Conservation (phyloP, 2,888 invertebrate species). For the Lithophane ornitopus region DNA sequence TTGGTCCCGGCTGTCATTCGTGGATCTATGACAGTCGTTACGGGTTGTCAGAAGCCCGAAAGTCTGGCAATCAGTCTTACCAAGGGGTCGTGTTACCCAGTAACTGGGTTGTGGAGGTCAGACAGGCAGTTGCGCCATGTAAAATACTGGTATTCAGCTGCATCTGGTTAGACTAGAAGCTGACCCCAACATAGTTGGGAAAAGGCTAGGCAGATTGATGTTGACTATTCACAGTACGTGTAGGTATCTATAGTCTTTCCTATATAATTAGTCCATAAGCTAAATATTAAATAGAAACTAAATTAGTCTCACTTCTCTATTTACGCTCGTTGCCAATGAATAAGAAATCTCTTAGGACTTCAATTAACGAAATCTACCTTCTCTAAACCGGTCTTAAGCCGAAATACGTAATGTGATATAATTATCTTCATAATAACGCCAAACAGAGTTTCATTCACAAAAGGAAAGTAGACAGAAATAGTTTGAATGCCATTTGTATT, state of each 20-base stretch:
- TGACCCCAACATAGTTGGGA: no score
- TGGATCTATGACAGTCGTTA: background rate
- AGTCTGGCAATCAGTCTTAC: background rate
- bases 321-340: background rate
- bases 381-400: constrained; percentile 1
- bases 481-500: constrained; percentile 50
- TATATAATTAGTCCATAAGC: no score
- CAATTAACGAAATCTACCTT: constrained; percentile 10
- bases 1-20: background rate
- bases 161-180: background rate
- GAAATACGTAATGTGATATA: constrained; percentile 32
- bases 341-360: background rate
- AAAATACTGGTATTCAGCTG: background rate
- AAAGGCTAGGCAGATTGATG: no score
- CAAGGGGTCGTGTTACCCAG: background rate
- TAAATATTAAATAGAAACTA: background rate
- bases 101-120: background rate
- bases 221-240: background rate
- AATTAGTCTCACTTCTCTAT: background rate
- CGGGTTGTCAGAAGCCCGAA: background rate
- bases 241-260: no score
- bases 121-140: background rate
- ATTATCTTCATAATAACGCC: constrained; percentile 30
- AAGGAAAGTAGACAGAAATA: constrained; percentile 61
- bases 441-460: constrained; percentile 40